Base-by-base conservation (phyloP, 2,797 vertebrate genomes). In the Argyrosomus regius region DNA sequence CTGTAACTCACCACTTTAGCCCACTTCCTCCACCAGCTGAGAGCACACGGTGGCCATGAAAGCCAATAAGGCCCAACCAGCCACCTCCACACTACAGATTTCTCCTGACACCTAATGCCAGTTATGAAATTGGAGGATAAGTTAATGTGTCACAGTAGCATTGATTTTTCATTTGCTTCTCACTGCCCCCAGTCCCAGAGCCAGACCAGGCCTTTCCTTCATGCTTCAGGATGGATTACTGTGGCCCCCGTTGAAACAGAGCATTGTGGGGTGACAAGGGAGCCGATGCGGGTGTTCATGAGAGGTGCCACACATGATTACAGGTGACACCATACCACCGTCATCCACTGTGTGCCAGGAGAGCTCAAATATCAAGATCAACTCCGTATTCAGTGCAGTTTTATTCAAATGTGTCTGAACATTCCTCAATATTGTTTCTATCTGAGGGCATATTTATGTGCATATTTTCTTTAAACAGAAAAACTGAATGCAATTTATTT, bases 91-190 rank as follows among this genome's bases (percentile, higher is more conserved):
- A 41, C 78, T 61, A 80, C 91, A 91, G 90, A 93, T 93, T 92
- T 84, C 78, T 90, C 88, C 89, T 93, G 92, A 94, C 93, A 93
- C 88, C 89, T 65, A 90, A 92, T 92, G 93, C 88, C 94, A 93
- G 92, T 93, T 94, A 93, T 94, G 91, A 94, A 94, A 94, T 91
- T 91, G 91, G 90, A 91, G 92, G 91, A 94, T 94, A 94, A 93
- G 94, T 94, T 94, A 94, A 94, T 94, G 92, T 94, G 94, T 94
- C 94, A 94, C 91, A 89, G 91, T 72, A 80, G 78, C 92, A 94
- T 94, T 92, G 94, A 94, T 94, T 94, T 94, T 94, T 94, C 92
- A 94, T 94, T 94, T 94, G 87, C 91, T 84, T 90, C 88, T 89
- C 75, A 77, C 89, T 89, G 89, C 84, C 87, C 83, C 78, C 80